phyloP scores from a whole-genome alignment of 2,113 vertebrate species.

The Petroica traversi region DNA sequence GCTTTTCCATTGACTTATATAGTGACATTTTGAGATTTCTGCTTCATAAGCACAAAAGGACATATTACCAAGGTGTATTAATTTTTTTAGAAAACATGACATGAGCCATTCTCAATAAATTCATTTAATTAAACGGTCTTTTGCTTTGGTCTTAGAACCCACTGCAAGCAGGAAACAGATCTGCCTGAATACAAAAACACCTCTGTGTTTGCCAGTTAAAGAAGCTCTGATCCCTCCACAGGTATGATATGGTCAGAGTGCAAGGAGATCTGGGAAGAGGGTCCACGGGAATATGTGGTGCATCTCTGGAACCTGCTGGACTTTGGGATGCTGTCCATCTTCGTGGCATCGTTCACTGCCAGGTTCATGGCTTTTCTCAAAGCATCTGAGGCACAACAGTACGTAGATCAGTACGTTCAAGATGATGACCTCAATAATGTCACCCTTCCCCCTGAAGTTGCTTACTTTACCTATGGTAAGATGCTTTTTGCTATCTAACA shows the following conservation, averaged over 20 bases:
- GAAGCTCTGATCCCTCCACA: neutral
- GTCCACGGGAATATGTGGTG: slow-evolving; percentile 89
- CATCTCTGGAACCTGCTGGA: slow-evolving; percentile 97
- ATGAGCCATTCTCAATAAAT: rapidly evolving
- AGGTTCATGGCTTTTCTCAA: slow-evolving; percentile 97
- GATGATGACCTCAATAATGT: slow-evolving; percentile 85
- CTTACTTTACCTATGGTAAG: slow-evolving; percentile 95
- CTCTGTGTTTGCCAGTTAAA: neutral
- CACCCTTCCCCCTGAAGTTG: slow-evolving; percentile 90
- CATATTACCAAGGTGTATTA: too few species aligned
- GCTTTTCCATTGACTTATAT: rapidly evolving
- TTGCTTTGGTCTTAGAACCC: neutral
- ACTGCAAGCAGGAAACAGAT: neutral
- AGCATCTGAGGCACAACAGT: slow-evolving; percentile 91
- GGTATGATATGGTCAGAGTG: slow-evolving; percentile 99
- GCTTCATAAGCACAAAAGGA: neutral
- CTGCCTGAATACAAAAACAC: neutral
- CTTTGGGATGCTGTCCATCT: slow-evolving; percentile 97
- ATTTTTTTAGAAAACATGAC: neutral
- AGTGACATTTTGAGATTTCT: neutral
- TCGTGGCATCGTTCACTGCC: slow-evolving; percentile 92
- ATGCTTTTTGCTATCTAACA: neutral
- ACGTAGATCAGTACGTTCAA: slow-evolving; percentile 88
- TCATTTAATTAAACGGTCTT: neutral
- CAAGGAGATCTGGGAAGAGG: slow-evolving; percentile 96